phyloP scores from a whole-genome alignment of 2,113 vertebrate genomes.

The Chaetodon trifascialis region DNA sequence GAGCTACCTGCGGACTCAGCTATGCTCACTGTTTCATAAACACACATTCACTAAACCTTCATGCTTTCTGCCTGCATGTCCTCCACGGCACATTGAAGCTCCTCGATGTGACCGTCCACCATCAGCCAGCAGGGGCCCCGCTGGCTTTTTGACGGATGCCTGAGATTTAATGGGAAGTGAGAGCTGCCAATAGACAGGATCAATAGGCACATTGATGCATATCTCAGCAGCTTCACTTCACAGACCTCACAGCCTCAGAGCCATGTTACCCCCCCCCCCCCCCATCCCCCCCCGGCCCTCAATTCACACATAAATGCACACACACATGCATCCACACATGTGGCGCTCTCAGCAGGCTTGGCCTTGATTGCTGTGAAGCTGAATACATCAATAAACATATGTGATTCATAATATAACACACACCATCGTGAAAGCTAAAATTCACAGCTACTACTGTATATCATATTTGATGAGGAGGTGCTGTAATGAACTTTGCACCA shows the following conservation, averaged over 20 bases:
- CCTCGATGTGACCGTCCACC: conserved; percentile 20
- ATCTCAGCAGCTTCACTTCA: conserved; percentile 37
- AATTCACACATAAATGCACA: neutral
- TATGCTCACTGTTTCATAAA: conserved; percentile 12
- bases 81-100: neutral
- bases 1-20: conserved; percentile 10
- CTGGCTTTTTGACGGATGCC: conserved; percentile 48
- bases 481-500: neutral
- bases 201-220: conserved; percentile 39
- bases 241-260: neutral
- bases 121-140: conserved; percentile 19
- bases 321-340: neutral
- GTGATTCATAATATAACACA: neutral
- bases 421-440: neutral
- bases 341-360: neutral
- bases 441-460: neutral
- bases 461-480: neutral
- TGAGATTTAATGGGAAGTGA: conserved; percentile 64
- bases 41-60: neutral
- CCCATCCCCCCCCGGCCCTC: neutral
- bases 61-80: conserved; percentile 9
- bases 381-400: neutral
- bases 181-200: conserved; percentile 58
- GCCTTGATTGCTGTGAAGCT: conserved; percentile 17
- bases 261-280: neutral